Evolutionary conservation across 2,113 vertebrate species (phyloP), one percentile per base, ranked within the genome.

Genomic region (Toxostoma redivivum): DNA sequence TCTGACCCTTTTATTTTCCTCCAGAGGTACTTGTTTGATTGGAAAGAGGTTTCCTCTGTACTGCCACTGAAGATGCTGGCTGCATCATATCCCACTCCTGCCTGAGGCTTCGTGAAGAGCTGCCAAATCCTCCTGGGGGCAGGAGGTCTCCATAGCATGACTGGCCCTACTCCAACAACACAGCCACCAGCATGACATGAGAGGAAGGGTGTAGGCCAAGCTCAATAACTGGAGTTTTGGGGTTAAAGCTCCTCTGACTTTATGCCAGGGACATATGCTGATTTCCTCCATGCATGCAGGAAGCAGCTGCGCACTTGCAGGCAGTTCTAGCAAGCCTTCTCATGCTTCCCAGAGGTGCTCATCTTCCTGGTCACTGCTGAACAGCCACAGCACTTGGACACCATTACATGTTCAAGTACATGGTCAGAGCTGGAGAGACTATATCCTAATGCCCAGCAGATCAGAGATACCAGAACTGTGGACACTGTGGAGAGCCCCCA

Each of bases 151-250:
- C 5, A 0, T 1, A 9, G 56, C 0, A 0, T 38, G 42, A 19
- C 60, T 92, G 88, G 73, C 53, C n/a, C 44, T 8, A 3, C 48
- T 92, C 79, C 88, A 86, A 1, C 28, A 23, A 27, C 2, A 6
- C 58, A 30, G 47, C 66, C 8, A 27, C 54, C 0, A 0, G 64
- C 60, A 51, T 2, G 2, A 33, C 60, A 35, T 4, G 2, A 57
- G 27, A 73, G 65, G 60, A 87, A 78, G 47, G 51, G 35, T 42
- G 64, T 10, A 54, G 76, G 21, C 42, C 31, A 66, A 77, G 44
- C 80, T 69, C 56, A 28, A 5, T 3, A 53, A 64, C 60, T 47
- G 64, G 15, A 4, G 0, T 53, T 84, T 74, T 15, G 65, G 81
- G 69, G 38, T 74, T 40, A 50, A 60, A 66, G 42, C 42, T 82